Conservation (phyloP, 2,888 invertebrate genomes). For the Dusona sp. region DNA sequence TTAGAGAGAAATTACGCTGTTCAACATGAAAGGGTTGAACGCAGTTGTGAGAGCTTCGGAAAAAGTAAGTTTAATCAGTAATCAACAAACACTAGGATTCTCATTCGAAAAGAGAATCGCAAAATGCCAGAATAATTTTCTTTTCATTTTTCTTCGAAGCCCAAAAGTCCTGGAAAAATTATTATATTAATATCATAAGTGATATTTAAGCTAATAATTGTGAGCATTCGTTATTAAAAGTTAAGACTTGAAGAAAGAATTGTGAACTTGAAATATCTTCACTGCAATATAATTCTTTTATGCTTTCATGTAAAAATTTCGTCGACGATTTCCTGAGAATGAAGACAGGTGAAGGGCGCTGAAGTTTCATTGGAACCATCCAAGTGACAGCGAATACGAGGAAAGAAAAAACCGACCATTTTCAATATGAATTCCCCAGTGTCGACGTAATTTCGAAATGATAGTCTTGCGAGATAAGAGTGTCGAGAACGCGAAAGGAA, state of each 20-base stretch:
- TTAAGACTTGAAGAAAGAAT: not conserved
- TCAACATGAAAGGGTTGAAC: not conserved
- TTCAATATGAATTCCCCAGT: conserved; percentile 21
- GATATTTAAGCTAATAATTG: not conserved
- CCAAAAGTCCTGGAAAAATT: not conserved
- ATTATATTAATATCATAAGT: not conserved
- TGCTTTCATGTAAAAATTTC: not conserved
- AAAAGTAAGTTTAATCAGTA: conserved; percentile 5
- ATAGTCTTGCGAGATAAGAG: conserved; percentile 22
- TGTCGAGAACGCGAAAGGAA: conserved; percentile 6
- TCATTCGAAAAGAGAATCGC: not conserved
- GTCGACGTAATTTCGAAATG: conserved; percentile 41
- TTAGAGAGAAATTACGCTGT: conserved; percentile 55
- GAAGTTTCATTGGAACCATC: not conserved
- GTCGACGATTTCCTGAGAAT: not conserved
- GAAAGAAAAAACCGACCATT: conserved; percentile 21
- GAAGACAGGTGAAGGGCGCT: not conserved
- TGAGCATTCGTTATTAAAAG: not conserved
- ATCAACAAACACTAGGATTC: not conserved
- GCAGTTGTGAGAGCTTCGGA: not conserved
- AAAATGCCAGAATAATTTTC: not conserved
- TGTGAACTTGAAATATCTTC: not conserved
- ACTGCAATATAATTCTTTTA: not conserved
- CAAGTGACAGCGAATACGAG: not conserved
- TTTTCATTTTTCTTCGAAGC: not conserved